Percentiles rank a stretch among this genome's conserved stretches.
Conservation (phyloP, 2,888 invertebrate genomes). For the Bembecia ichneumoniformis region DNA sequence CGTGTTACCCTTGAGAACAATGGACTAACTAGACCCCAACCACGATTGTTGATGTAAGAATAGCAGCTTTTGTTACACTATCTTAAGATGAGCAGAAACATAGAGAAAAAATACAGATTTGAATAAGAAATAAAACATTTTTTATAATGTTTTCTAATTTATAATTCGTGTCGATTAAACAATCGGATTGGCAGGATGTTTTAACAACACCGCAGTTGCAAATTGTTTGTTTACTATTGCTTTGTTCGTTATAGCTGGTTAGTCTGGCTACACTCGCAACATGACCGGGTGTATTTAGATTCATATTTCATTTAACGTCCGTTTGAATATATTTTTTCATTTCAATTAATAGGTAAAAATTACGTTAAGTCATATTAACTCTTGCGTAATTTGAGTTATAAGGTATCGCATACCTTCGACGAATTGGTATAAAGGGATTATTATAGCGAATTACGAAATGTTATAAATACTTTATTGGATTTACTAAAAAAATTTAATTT, state of each 20-base stretch:
- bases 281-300: slow-evolving; percentile 13
- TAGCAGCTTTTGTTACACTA: slow-evolving; percentile 37
- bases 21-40: slow-evolving; percentile 43
- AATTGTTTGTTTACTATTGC: slow-evolving; percentile 5
- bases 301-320: slow-evolving; percentile 15
- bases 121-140: too few species aligned
- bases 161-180: too few species aligned
- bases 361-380: too few species aligned
- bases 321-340: too few species aligned
- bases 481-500: too few species aligned
- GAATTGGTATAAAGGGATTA: too few species aligned
- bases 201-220: slow-evolving; percentile 3
- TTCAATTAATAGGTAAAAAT: too few species aligned
- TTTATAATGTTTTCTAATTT: too few species aligned
- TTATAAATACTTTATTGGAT: too few species aligned
- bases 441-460: not conserved
- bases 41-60: slow-evolving; percentile 47
- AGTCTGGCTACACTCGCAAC: slow-evolving; percentile 8
- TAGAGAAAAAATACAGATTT: too few species aligned
- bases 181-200: slow-evolving; percentile 4
- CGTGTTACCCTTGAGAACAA: slow-evolving; percentile 35
- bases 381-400: too few species aligned
- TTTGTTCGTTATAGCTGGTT: slow-evolving; percentile 7
- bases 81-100: slow-evolving; percentile 28
- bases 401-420: too few species aligned